phyloP scores from a whole-genome alignment of 2,888 invertebrate species.

The Nymphalis c-album region DNA sequence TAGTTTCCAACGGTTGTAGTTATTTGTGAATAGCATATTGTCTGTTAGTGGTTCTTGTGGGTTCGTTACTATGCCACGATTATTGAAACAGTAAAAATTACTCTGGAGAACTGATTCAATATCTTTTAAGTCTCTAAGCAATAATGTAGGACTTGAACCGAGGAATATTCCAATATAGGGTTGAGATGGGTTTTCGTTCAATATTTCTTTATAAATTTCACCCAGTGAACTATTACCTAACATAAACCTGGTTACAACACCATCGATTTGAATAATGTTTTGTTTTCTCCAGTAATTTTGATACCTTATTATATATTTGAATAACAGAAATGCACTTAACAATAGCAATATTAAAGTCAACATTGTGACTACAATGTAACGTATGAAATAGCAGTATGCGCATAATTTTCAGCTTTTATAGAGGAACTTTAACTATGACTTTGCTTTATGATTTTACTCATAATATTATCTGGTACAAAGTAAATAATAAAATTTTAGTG shows the following conservation, averaged over 20 bases:
- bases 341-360: constrained; percentile 39
- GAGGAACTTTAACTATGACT: background rate
- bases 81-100: constrained; percentile 53
- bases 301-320: constrained; percentile 37
- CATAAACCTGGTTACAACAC: constrained; percentile 51
- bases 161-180: constrained; percentile 31
- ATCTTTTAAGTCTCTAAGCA: constrained; percentile 50
- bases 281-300: constrained; percentile 59
- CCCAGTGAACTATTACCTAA: constrained; percentile 52
- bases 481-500: background rate
- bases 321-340: constrained; percentile 39
- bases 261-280: constrained; percentile 50
- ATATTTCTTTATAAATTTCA: constrained; percentile 52
- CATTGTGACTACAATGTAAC: constrained; percentile 27
- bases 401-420: background rate
- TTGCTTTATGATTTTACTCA: constrained; percentile 3
- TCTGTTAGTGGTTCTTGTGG: constrained; percentile 53
- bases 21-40: constrained; percentile 52
- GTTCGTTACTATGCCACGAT: constrained; percentile 49
- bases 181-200: background rate
- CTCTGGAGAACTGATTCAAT: constrained; percentile 50
- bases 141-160: constrained; percentile 42
- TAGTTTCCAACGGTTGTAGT: constrained; percentile 61
- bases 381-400: background rate
- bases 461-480: constrained; percentile 5